phyloP scores from a whole-genome alignment of 2,888 invertebrate genomes.

The Drosophila yooni region DNA sequence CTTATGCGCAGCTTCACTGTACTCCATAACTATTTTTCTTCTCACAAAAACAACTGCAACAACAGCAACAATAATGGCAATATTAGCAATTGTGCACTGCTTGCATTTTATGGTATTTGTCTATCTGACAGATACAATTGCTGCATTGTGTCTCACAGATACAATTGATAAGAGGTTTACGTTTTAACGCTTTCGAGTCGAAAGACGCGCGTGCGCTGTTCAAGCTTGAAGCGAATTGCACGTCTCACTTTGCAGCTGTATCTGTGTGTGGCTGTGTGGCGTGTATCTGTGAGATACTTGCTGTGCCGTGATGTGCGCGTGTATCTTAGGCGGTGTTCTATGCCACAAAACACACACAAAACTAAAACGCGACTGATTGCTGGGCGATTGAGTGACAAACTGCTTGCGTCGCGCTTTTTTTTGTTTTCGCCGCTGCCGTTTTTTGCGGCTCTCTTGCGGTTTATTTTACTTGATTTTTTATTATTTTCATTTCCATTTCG shows the following conservation, averaged over 20 bases:
- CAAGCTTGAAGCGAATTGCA: constrained; percentile 29
- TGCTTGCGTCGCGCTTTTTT: constrained; percentile 67
- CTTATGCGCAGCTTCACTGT: constrained; percentile 13
- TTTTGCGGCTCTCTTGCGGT: constrained; percentile 63
- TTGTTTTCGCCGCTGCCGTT: constrained; percentile 45
- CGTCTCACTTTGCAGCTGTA: constrained; percentile 17
- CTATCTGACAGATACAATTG: constrained; percentile 42
- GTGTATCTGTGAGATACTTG: constrained; percentile 35
- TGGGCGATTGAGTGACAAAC: constrained; percentile 77
- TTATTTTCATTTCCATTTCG: constrained; percentile 27
- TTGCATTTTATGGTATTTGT: not conserved
- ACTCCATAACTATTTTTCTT: constrained; percentile 8
- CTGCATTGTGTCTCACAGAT: constrained; percentile 31
- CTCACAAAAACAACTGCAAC: not conserved
- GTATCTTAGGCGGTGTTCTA: constrained; percentile 14
- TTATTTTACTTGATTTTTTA: constrained; percentile 69
- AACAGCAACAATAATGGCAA: not conserved
- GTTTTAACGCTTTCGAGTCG: constrained; percentile 34
- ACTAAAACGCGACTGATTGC: constrained; percentile 71
- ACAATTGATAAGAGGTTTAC: constrained; percentile 23
- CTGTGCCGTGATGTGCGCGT: constrained; percentile 20
- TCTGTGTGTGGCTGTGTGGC: not conserved
- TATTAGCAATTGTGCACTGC: constrained; percentile 10
- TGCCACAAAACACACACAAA: constrained; percentile 11
- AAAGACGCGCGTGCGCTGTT: constrained; percentile 46